These are phyloP conservation scores for Heliconius ethilla DNA, from an alignment of 2,888 invertebrate species.

Conservation along the genomic window DNA sequence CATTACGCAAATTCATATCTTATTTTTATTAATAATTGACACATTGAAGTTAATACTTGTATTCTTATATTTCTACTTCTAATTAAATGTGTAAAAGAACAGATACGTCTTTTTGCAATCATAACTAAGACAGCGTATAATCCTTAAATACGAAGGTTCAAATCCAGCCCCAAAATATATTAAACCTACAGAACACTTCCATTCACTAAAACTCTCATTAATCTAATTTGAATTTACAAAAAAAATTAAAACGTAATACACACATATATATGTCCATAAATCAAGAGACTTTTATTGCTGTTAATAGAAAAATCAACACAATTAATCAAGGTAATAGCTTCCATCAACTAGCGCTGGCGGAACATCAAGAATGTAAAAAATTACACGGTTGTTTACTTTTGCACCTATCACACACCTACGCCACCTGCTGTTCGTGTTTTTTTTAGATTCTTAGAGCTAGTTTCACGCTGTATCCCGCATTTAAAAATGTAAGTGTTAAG, in stretches of 20 bases:
- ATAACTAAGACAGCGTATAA: neutral
- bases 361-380: conserved; percentile 39
- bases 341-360: conserved; percentile 37
- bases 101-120: neutral
- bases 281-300: conserved; percentile 28
- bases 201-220: neutral
- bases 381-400: conserved; percentile 21
- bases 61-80: too few species aligned
- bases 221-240: conserved; percentile 20
- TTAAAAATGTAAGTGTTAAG: too few species aligned
- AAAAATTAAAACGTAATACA: neutral
- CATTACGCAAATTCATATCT: too few species aligned
- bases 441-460: neutral
- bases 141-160: neutral
- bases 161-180: neutral
- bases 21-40: too few species aligned
- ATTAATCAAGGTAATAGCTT: conserved; percentile 39
- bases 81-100: too few species aligned
- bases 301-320: conserved; percentile 28
- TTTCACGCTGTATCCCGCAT: neutral
- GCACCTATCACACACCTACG: conserved; percentile 33
- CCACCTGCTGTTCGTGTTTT: conserved; percentile 21
- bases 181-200: conserved; percentile 2
- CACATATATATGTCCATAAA: conserved; percentile 24
- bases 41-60: too few species aligned